Evolutionary conservation across 1,140 invertebrate species (phyloP), one percentile per base, ranked within the genome.

Genomic region (Drosophila nigromelanica): DNA sequence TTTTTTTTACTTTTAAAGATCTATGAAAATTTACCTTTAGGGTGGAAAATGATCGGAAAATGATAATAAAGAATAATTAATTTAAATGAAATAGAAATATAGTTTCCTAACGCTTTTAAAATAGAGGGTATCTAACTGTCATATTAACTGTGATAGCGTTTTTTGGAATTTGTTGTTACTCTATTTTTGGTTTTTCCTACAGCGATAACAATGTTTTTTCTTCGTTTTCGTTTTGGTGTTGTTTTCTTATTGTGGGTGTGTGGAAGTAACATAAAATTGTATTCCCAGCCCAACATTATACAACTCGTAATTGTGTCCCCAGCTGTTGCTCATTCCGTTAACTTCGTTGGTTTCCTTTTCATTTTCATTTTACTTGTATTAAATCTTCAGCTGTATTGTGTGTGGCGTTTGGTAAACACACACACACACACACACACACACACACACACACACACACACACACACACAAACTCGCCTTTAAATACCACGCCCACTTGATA

Each of bases 221-320:
- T 39, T 15, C 39, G 30, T 30, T 43, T 43, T 43, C 33, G 33
- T 7, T 14, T 27, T 35, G 35, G 52, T 40, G 52, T 37, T 47
- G 37, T 40, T 33, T 43, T 18, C 15, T 12, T 40, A 24, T 51
- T 39, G 8, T 21, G 21, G 30, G 39, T 37, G 11, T 59, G 37
- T 59, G 8, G 12, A 62, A 64, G 58, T 72, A 72, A 66, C 62
- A 64, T 64, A 71, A 71, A 66, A 58, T 72, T 43, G 61, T 50
- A 27, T 14, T 12, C 27, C 33, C 27, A 8, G 21, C 39, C 4
- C 33, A 18, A 15, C 61, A 21, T 45, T 66, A 51, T 37, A 66
- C 30, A 37, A 18, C 18, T 33, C 48, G 62, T 67, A 67, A 72
- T 59, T 72, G 62, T 67, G 47, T 67, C 55, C 54, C 45, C 69